Percentiles rank a stretch among this genome's conserved stretches.
These are phyloP conservation scores for Globicephala melas DNA, from an alignment of 2,113 vertebrate species.

Conservation along the genomic window DNA sequence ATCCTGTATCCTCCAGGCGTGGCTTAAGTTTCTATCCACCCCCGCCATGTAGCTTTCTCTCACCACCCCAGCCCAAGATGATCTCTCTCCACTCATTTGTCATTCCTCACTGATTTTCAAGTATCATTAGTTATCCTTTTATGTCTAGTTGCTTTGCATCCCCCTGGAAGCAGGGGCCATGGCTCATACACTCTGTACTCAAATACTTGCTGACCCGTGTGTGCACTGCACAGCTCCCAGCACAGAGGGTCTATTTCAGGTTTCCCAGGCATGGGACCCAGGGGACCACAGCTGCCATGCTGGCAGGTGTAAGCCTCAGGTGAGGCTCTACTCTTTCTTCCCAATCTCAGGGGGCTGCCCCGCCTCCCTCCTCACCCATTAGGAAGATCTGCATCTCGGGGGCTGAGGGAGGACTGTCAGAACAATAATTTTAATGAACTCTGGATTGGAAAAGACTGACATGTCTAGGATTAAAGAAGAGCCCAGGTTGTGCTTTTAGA, in stretches of 20 bases:
- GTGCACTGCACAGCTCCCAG: background rate
- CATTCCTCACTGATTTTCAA: background rate
- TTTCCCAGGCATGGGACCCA: background rate
- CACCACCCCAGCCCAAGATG: background rate
- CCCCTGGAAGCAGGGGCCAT: background rate
- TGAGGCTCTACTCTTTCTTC: background rate
- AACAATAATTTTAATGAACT: background rate
- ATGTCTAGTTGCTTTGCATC: background rate
- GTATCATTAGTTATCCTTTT: background rate
- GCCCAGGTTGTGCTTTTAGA: background rate
- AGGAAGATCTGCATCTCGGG: background rate
- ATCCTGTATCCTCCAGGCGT: background rate
- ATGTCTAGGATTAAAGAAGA: background rate
- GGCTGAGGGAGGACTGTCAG: background rate
- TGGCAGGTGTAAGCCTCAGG: background rate
- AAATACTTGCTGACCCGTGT: background rate
- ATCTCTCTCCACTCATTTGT: background rate
- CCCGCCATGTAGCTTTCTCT: background rate
- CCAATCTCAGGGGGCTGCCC: background rate
- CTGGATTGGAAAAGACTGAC: background rate
- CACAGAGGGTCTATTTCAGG: fast-evolving
- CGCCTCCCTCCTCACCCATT: background rate
- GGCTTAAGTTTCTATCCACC: background rate
- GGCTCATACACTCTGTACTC: background rate
- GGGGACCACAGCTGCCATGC: background rate